These are phyloP conservation scores for Heloderma charlesbogerti DNA, from an alignment of 2,113 vertebrate species.

Conservation along the genomic window DNA sequence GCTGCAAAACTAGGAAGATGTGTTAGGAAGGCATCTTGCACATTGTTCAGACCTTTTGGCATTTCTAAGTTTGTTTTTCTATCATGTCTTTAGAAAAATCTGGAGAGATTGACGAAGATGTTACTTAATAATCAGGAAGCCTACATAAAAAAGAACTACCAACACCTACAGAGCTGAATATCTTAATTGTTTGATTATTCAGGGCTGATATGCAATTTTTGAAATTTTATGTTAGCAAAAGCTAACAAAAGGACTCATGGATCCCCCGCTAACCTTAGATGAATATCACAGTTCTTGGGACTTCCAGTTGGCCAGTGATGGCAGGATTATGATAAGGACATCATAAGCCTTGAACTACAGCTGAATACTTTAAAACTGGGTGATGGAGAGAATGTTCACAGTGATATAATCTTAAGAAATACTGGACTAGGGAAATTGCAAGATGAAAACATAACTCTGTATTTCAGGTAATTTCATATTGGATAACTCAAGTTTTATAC, in stretches of 20 bases:
- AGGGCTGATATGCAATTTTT: neutral
- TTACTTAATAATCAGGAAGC: neutral
- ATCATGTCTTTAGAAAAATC: neutral
- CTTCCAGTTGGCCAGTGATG: neutral
- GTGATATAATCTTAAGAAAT: neutral
- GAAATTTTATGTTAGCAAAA: neutral
- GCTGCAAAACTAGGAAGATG: slow-evolving; percentile 9
- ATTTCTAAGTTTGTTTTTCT: neutral
- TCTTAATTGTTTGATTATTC: neutral
- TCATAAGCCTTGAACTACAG: neutral
- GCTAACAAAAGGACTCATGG: neutral
- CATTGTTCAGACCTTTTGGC: neutral
- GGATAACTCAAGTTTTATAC: slow-evolving; percentile 33
- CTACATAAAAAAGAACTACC: slow-evolving; percentile 13
- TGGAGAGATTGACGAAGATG: neutral
- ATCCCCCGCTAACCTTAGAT: neutral
- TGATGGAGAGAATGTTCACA: neutral
- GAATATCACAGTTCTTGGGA: neutral
- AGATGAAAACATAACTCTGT: neutral
- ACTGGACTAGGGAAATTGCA: neutral
- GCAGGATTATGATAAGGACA: slow-evolving; percentile 18
- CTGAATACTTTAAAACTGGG: slow-evolving; percentile 1
- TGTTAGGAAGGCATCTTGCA: neutral
- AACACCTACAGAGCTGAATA: neutral
- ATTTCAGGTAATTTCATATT: slow-evolving; percentile 33